phyloP scores from a whole-genome alignment of 2,113 vertebrate genomes.

The Stigmatopora nigra region DNA sequence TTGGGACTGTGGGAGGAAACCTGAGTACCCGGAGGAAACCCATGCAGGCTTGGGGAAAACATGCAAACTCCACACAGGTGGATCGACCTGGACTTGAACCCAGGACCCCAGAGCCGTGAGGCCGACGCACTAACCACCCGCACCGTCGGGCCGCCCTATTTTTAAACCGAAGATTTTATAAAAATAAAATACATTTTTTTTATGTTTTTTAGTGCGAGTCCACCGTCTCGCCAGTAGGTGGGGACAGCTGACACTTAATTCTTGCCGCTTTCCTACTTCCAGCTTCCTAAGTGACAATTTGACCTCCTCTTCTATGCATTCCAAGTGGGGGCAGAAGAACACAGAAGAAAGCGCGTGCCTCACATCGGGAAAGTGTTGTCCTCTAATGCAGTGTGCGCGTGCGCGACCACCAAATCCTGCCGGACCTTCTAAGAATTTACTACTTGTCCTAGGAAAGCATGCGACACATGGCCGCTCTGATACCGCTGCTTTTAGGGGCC shows the following conservation, averaged over 20 bases:
- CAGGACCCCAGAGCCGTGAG: too few relatives aligned
- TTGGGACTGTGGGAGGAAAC: too few relatives aligned
- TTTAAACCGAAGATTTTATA: too few relatives aligned
- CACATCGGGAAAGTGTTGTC: neutral
- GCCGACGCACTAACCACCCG: too few relatives aligned
- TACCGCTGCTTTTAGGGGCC: neutral
- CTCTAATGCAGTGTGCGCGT: neutral
- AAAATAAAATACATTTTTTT: too few relatives aligned
- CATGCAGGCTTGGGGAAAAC: too few relatives aligned
- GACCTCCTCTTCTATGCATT: neutral
- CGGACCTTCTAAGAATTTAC: neutral
- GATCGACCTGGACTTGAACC: too few relatives aligned
- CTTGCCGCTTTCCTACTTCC: neutral
- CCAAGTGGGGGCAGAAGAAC: neutral
- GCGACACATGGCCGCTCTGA: constrained; percentile 11
- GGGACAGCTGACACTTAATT: neutral
- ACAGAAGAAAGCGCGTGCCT: neutral
- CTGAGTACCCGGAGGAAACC: too few relatives aligned
- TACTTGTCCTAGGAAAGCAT: constrained; percentile 7
- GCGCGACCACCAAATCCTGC: neutral
- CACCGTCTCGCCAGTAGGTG: neutral
- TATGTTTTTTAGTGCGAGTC: neutral
- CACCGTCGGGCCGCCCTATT: too few relatives aligned
- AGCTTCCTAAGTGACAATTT: neutral
- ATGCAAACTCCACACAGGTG: too few relatives aligned